Evolutionary conservation across 2,113 vertebrate genomes (phyloP).

Genomic region (Antigone vipio): DNA sequence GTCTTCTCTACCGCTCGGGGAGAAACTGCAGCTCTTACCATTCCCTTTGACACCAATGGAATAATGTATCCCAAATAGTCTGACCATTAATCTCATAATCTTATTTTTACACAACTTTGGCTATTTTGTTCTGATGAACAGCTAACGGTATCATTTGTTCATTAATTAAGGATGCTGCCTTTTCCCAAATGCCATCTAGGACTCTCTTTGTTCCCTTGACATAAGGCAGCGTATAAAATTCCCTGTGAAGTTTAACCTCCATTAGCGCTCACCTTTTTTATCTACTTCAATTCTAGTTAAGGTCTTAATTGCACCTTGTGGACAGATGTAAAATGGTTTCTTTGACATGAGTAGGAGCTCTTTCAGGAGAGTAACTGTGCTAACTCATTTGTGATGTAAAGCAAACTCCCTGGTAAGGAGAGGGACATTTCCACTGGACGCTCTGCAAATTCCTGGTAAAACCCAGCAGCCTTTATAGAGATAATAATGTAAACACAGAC

Average conservation of each 20-base stretch:
- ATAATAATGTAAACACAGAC: background rate
- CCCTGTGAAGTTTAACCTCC: background rate
- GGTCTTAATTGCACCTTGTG: background rate
- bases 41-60: background rate
- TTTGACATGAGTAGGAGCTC: background rate
- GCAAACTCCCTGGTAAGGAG: background rate
- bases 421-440: accelerated
- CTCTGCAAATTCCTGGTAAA: background rate
- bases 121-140: background rate
- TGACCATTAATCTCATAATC: background rate
- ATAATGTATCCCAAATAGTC: background rate
- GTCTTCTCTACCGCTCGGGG: background rate
- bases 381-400: background rate
- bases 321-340: background rate
- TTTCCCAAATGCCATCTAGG: background rate
- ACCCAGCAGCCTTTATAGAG: background rate
- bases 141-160: background rate
- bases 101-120: background rate
- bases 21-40: background rate
- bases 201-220: background rate
- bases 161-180: slow-evolving; percentile 4
- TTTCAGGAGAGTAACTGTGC: background rate
- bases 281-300: background rate
- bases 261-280: background rate
- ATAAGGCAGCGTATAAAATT: background rate